Base-by-base conservation (phyloP, 1,140 invertebrate genomes). In the Cyclargus thomasi region DNA sequence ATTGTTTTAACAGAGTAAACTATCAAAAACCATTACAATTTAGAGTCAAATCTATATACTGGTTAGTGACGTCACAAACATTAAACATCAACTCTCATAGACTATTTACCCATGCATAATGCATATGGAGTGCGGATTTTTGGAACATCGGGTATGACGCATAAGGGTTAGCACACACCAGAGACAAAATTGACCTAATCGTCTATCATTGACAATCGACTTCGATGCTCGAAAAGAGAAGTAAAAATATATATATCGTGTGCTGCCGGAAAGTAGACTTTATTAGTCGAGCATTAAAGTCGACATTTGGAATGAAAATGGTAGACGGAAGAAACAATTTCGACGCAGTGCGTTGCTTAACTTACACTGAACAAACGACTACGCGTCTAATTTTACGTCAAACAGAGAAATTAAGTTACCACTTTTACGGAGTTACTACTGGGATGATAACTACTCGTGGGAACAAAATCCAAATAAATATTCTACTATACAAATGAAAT, bases 371-470 rank as follows among this genome's bases (percentile, higher is more conserved):
- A 88, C 82, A 86, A 86, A 81, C 23, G 22, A 17, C 53, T 67
- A 70, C 63, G 8, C 47, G 36, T 35, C 64, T 59, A 67, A 22
- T 21, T 47, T 35, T 29, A 67, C 62, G n/a, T 55, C 55, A 81
- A 78, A 80, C 67, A 83, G 86, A 89, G 86, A 89, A 87, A 86
- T 87, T 89, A 89, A 76, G 73, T 81, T 87, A 89, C 86, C 86
- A 89, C 86, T 85, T 89, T 88, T 77, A 80, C 73, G 82, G 83
- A 84, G 79, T 77, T 72, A 76, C 78, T 80, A 80, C 69, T 53
- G 74, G 75, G 29, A 1, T 21, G 59, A 18, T 72, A 74, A 68
- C 75, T 59, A 59, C 55, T 59, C 18, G 55, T 21, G 18, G 21
- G n/a, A n/a, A n/a, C 7, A 11, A 59, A 55, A 17, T 29, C 29